Base-by-base conservation (phyloP, 2,113 vertebrate genomes). In the Engraulis encrasicolus region DNA sequence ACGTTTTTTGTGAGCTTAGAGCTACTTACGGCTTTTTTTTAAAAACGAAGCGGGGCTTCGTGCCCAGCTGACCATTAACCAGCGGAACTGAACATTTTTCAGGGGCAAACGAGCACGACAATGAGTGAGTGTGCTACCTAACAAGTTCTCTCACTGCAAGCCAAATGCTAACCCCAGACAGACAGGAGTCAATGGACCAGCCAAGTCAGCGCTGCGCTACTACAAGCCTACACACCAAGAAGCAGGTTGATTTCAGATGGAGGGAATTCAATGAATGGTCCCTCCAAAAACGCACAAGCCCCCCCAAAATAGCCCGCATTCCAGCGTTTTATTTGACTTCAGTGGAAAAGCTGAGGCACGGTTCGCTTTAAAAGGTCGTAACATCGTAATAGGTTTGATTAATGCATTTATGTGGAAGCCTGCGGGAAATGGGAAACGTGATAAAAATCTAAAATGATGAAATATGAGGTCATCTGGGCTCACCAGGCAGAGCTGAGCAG, bases 1-100 rank as follows among this genome's bases (percentile, higher is more conserved):
- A 81, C 78, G 61, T 85, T n/a, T n/a, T n/a, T 87, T 84, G 84
- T 80, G 4, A 20, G 52, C 79, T n/a, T 18, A 12, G 49, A 84
- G 61, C 80, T 14, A 14, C 66, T 74, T 74, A 34, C 23, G 66
- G 27, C 14, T 74, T 74, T 71, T 74, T 34, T 31, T 11, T 15
- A 31, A n/a, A n/a, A n/a, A n/a, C n/a, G n/a, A n/a, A n/a, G 27
- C 34, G 27, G 66, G 31, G 27, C 66, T 31, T 31, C 3, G 66
- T 74, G 66, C 45, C 31, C 81, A 74, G 36, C 2, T 74, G 58
- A 85, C 37, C 79, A 54, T 83, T 80, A 36, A 20, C 38, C 31
- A 50, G 11, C 78, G 83, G 36, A 81, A 61, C 83, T 81, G 79
- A 48, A 34, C 31, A 78, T 31, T 50, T n/a, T 50, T 45, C 40